These are phyloP conservation scores for Sminthurides aquaticus DNA, from an alignment of 2,888 invertebrate species.

Conservation along the genomic window DNA sequence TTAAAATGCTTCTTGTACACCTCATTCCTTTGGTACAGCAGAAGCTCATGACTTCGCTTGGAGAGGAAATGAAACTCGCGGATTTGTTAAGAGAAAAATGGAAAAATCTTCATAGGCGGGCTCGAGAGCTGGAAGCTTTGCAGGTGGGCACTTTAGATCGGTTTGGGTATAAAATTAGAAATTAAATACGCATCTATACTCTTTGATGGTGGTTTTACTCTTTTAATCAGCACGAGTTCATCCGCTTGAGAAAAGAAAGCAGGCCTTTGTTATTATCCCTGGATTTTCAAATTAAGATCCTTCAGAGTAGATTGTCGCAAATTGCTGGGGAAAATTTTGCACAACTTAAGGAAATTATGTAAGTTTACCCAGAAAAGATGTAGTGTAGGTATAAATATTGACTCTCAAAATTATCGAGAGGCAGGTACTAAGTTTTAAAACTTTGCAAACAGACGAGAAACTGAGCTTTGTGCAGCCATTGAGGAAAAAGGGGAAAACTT, in stretches of 20 bases:
- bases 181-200: too few species aligned
- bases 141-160: too few species aligned
- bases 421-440: slow-evolving; percentile 20
- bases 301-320: slow-evolving; percentile 12
- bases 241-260: neutral
- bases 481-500: slow-evolving; percentile 9
- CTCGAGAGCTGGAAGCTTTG: neutral
- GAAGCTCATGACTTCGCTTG: neutral
- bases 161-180: neutral
- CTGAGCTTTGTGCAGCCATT: slow-evolving; percentile 23
- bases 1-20: neutral
- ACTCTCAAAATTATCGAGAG: too few species aligned
- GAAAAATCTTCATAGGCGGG: slow-evolving; percentile 7
- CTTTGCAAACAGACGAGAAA: slow-evolving; percentile 21
- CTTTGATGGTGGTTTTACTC: neutral
- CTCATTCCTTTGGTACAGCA: slow-evolving; percentile 2
- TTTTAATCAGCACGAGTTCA: neutral
- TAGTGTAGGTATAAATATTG: too few species aligned
- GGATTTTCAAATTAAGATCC: slow-evolving; percentile 20
- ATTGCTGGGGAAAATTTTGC: slow-evolving; percentile 16
- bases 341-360: slow-evolving; percentile 3
- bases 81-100: slow-evolving; percentile 6
- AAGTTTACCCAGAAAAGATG: slow-evolving; percentile 3
- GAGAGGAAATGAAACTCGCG: neutral
- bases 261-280: neutral